Percentiles rank a stretch among this genome's conserved stretches.
These are phyloP conservation scores for Carassius carassius DNA, from an alignment of 2,113 vertebrate genomes.

Conservation along the genomic window DNA sequence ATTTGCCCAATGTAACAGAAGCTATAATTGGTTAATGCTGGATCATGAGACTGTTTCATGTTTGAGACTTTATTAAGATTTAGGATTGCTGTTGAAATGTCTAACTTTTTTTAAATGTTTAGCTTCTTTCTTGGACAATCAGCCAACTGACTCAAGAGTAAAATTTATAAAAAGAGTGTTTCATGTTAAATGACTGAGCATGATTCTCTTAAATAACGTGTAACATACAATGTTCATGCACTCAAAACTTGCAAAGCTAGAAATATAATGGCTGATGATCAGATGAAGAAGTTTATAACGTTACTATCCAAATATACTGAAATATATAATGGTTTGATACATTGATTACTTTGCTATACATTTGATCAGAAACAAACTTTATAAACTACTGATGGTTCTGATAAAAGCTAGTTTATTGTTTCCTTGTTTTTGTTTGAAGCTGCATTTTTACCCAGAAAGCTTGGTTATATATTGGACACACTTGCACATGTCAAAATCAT, in stretches of 20 bases:
- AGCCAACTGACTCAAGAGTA: too few species aligned
- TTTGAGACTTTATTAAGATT: neutral
- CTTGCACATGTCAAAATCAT: slow-evolving; percentile 9
- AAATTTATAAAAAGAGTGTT: too few species aligned
- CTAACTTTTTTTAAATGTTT: neutral
- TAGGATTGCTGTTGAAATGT: neutral
- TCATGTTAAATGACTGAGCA: too few species aligned
- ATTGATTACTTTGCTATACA: neutral
- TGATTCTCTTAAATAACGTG: too few species aligned
- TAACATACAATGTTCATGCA: too few species aligned
- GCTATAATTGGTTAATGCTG: too few species aligned
- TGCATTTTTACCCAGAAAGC: neutral
- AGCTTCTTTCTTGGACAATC: neutral
- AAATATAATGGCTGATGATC: too few species aligned
- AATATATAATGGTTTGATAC: too few species aligned
- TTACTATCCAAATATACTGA: neutral
- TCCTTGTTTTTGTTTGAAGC: neutral
- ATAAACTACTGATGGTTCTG: neutral
- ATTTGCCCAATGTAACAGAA: too few species aligned
- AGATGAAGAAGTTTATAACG: neutral
- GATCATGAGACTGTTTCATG: too few species aligned
- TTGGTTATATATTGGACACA: neutral
- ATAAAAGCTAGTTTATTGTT: neutral
- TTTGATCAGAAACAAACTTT: neutral
- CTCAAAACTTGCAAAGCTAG: too few species aligned